Conservation (phyloP, 2,113 vertebrate species). For the Nestor notabilis region DNA sequence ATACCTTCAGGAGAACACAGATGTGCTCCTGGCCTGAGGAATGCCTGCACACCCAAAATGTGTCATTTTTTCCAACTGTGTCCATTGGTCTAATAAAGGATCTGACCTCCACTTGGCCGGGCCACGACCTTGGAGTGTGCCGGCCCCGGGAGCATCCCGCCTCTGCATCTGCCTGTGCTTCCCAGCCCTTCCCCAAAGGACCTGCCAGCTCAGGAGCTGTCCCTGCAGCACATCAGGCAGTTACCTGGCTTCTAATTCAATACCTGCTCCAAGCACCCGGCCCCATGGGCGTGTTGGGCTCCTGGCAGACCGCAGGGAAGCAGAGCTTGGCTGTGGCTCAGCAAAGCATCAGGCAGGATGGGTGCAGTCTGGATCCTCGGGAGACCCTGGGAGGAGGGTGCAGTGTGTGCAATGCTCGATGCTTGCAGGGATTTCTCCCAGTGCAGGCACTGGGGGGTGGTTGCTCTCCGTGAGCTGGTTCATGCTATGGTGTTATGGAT, state of each 20-base stretch:
- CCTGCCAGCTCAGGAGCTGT: accelerated
- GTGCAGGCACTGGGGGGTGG: accelerated
- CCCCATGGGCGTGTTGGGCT: not conserved
- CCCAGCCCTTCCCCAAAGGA: not conserved
- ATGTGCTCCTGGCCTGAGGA: not conserved
- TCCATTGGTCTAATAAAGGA: conserved; percentile 39
- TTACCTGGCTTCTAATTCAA: not conserved
- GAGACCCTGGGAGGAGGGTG: not conserved
- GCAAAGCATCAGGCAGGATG: not conserved
- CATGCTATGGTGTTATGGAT: not conserved
- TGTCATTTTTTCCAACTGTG: conserved; percentile 5
- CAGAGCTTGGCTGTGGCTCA: not conserved
- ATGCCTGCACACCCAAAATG: not conserved
- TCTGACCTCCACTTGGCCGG: not conserved
- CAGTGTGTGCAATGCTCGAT: not conserved
- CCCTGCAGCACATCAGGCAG: accelerated
- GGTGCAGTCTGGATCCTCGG: not conserved
- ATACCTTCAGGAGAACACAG: conserved; percentile 51
- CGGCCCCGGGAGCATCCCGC: not conserved
- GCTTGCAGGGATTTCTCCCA: not conserved
- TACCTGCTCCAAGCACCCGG: not conserved
- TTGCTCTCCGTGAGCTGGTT: not conserved
- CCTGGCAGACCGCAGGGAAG: not conserved
- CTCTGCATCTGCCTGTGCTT: not conserved
- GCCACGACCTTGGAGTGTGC: not conserved